phyloP scores from a whole-genome alignment of 2,113 vertebrate genomes.

The Epinephelus cyanopodus region DNA sequence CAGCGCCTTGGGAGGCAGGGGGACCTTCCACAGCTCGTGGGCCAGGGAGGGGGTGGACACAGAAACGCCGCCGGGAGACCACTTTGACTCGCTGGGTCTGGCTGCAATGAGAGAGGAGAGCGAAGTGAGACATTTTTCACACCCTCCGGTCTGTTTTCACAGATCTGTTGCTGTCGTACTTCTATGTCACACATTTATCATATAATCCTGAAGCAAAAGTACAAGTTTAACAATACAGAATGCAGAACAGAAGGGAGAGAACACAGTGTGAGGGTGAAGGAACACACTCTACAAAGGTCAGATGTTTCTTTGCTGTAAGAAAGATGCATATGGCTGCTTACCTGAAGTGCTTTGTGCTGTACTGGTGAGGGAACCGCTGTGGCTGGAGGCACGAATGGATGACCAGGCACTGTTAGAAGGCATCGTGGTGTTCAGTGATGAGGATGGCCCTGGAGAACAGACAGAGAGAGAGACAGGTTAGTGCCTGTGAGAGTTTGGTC shows the following conservation, averaged over 20 bases:
- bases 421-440: slow-evolving; percentile 99
- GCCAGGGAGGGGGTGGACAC: slow-evolving; percentile 98
- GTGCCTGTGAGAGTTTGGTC: not conserved
- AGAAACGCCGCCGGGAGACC: slow-evolving; percentile 94
- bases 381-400: slow-evolving; percentile 99
- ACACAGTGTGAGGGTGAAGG: not conserved
- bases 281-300: too few species aligned
- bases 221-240: not conserved
- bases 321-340: slow-evolving; percentile 51
- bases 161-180: not conserved
- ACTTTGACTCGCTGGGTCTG: slow-evolving; percentile 99
- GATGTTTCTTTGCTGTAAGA: too few species aligned
- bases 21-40: slow-evolving; percentile 99
- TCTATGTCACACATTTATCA: not conserved
- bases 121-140: not conserved
- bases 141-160: rapidly evolving
- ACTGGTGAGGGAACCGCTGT: slow-evolving; percentile 99
- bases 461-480: slow-evolving; percentile 7
- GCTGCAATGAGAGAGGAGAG: slow-evolving; percentile 80
- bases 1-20: slow-evolving; percentile 95
- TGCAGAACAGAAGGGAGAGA: not conserved
- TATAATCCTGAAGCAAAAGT: not conserved
- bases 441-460: slow-evolving; percentile 93
- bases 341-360: slow-evolving; percentile 99
- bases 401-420: slow-evolving; percentile 99